A percentile compares a stretch with the other conserved stretches of the same genome.
These are phyloP conservation scores for Eunapius fragilis DNA, from an alignment of 37 sponge, comb jelly and placozoan genomes.

Conservation along the genomic window DNA sequence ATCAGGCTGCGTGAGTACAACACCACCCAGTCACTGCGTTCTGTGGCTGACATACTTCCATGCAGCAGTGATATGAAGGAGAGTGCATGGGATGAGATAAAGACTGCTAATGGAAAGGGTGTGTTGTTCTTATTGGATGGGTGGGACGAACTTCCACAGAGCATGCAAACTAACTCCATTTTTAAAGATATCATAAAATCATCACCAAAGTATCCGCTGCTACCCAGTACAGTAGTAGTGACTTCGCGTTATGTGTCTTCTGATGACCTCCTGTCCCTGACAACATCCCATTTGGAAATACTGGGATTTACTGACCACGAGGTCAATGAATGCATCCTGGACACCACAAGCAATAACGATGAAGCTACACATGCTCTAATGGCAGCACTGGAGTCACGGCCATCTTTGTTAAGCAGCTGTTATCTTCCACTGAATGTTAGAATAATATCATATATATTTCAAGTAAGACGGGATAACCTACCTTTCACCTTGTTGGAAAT, in stretches of 20 bases:
- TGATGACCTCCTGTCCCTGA: not conserved
- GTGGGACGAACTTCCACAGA: slow-evolving; percentile 13
- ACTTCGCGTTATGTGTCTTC: slow-evolving; percentile 4
- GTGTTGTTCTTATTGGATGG: not conserved
- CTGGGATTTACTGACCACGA: not conserved
- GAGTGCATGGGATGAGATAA: not conserved
- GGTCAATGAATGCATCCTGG: not conserved
- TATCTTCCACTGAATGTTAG: not conserved
- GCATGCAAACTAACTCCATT: not conserved
- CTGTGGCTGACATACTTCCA: not conserved
- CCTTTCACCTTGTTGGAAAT: not conserved
- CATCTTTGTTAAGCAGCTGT: not conserved
- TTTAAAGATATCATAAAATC: not conserved
- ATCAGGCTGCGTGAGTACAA: not conserved
- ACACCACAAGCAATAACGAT: not conserved
- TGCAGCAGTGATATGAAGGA: not conserved
- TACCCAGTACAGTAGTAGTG: not conserved
- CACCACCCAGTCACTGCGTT: not conserved
- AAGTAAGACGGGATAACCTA: not conserved
- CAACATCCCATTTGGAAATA: not conserved
- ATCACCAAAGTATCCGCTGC: not conserved
- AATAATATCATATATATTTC: not conserved
- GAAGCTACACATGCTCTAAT: not conserved
- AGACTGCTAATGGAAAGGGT: not conserved
- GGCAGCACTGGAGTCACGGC: not conserved